Evolutionary conservation across 2,797 vertebrate genomes (phyloP).

Genomic region (Pangasius larnaudii): DNA sequence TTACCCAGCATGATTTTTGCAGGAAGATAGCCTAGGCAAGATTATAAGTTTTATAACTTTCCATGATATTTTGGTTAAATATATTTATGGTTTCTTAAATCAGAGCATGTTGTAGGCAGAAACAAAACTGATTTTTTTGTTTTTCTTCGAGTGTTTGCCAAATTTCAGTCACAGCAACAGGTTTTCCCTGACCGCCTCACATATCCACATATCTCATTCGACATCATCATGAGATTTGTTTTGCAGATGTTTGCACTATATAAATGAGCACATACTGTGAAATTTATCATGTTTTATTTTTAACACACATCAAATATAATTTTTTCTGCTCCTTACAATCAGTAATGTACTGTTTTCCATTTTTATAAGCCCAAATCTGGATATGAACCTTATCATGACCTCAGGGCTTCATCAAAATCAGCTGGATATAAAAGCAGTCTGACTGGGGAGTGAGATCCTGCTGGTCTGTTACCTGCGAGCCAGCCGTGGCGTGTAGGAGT

Average conservation of each 20-base stretch:
- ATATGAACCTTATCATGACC: neutral
- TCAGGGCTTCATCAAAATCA: neutral
- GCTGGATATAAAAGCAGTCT: neutral
- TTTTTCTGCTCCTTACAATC: conserved; percentile 35
- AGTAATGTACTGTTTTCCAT: neutral
- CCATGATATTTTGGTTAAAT: neutral
- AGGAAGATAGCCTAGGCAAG: neutral
- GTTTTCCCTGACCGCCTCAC: neutral
- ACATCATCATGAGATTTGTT: neutral
- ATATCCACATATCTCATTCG: neutral
- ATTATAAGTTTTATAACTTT: too few species aligned
- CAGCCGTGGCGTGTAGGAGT: conserved; percentile 72
- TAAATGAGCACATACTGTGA: neutral
- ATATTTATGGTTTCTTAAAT: neutral
- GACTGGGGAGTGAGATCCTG: neutral
- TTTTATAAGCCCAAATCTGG: neutral
- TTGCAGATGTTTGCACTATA: neutral
- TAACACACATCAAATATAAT: neutral
- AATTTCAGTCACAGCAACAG: neutral
- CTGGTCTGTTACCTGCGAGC: conserved; percentile 73
- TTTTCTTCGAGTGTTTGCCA: neutral
- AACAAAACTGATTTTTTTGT: neutral
- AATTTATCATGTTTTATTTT: neutral
- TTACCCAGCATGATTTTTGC: neutral
- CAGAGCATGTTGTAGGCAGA: neutral